Evolutionary conservation across 2,113 vertebrate species (phyloP).

Genomic region (Chamaea fasciata): DNA sequence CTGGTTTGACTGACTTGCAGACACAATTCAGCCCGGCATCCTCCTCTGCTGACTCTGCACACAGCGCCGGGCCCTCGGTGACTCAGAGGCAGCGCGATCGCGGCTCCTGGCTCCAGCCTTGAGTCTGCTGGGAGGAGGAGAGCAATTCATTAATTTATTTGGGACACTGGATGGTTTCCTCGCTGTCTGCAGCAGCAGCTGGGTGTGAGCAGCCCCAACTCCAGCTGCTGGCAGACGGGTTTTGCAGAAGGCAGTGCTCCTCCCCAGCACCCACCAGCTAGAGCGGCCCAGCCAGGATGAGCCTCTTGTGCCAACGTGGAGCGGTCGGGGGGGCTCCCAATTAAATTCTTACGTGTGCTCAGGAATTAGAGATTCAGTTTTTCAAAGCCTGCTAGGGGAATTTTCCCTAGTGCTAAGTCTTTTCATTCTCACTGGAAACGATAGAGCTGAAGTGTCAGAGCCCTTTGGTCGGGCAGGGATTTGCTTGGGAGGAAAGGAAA

Average conservation of each 20-base stretch:
- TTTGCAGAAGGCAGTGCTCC: background rate
- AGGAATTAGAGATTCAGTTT: background rate
- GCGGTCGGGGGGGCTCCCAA: fast-evolving
- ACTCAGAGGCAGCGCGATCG: conserved; percentile 46
- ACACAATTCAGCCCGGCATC: background rate
- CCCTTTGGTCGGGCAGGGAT: background rate
- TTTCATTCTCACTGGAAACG: fast-evolving
- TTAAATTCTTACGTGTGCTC: background rate
- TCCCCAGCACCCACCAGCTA: background rate
- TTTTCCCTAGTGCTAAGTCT: fast-evolving
- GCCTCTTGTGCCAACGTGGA: fast-evolving
- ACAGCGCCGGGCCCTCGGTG: background rate
- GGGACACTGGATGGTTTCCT: conserved; percentile 50
- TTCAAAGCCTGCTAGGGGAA: background rate
- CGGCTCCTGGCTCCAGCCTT: background rate
- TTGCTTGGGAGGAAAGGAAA: background rate
- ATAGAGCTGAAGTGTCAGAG: too few species aligned
- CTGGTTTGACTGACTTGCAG: conserved; percentile 11
- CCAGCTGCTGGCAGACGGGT: background rate
- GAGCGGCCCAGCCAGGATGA: fast-evolving
- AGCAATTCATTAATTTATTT: conserved; percentile 49
- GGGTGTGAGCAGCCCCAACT: conserved; percentile 34
- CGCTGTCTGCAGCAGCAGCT: background rate
- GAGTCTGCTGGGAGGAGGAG: conserved; percentile 47
- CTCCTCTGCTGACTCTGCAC: conserved; percentile 32